Evolutionary conservation across 2,113 vertebrate species (phyloP).

Genomic region (Canis aureus): DNA sequence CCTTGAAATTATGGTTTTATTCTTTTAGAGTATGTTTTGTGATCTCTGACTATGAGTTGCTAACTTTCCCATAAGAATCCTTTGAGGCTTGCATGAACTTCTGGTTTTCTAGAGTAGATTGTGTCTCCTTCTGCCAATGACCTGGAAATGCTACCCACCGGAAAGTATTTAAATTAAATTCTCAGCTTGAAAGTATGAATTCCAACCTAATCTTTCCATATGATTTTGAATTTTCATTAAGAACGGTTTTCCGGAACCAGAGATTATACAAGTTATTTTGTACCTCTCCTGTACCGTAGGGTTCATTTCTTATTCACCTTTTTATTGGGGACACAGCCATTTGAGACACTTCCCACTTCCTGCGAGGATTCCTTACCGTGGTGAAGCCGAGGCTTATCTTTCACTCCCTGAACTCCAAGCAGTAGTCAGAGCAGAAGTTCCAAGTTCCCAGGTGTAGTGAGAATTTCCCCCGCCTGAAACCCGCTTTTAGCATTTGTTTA

Average conservation of each 20-base stretch:
- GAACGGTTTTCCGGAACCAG: background rate
- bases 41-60: background rate
- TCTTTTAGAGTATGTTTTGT: background rate
- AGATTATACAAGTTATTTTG: background rate
- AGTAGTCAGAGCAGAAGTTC: background rate
- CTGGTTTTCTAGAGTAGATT: background rate
- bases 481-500: background rate
- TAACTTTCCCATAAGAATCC: background rate
- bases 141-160: background rate
- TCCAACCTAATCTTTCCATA: background rate
- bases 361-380: background rate
- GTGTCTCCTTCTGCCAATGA: background rate
- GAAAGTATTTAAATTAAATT: conserved; percentile 32
- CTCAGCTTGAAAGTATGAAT: background rate
- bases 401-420: background rate
- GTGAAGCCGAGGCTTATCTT: background rate
- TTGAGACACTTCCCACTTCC: background rate
- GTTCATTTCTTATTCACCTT: background rate
- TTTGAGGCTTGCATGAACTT: background rate
- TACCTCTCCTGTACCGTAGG: background rate
- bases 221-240: background rate
- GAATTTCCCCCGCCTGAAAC: background rate
- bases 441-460: background rate
- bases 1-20: background rate
- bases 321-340: background rate